These are phyloP conservation scores for Phoeniculus purpureus DNA, from an alignment of 2,797 vertebrate genomes.

Conservation along the genomic window DNA sequence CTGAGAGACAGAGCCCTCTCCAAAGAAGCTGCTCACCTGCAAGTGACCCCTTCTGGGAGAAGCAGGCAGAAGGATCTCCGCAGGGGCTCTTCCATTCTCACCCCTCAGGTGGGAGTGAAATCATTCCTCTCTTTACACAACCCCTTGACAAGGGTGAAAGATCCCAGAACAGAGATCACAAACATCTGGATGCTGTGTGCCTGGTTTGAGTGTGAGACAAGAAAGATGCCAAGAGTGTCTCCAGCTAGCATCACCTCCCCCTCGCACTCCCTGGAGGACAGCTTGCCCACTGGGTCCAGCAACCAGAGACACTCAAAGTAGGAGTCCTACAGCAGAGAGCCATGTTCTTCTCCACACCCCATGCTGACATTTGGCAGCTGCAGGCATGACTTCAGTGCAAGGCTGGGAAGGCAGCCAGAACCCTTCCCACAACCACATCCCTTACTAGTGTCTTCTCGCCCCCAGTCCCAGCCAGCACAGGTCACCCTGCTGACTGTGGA, in stretches of 20 bases:
- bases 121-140: slow-evolving; percentile 6
- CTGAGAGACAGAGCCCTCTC: background rate
- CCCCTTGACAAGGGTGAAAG: slow-evolving; percentile 47
- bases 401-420: slow-evolving; percentile 40
- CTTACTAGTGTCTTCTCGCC: background rate
- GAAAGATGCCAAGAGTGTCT: slow-evolving; percentile 35
- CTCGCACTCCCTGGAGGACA: background rate
- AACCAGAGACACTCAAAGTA: background rate
- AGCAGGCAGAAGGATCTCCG: background rate
- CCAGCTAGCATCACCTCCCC: background rate
- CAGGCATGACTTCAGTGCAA: slow-evolving; percentile 1
- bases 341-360: background rate
- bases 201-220: slow-evolving; percentile 20
- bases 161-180: slow-evolving; percentile 42
- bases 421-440: background rate
- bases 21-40: background rate
- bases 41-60: background rate
- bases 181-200: slow-evolving; percentile 21
- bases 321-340: background rate
- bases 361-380: slow-evolving; percentile 29
- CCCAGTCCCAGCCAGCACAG: background rate
- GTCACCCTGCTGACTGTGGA: background rate
- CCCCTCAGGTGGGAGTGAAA: background rate
- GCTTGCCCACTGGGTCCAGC: background rate
- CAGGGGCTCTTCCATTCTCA: background rate